phyloP scores from a whole-genome alignment of 2,888 invertebrate species.

The Scaptomyza tumidula region DNA sequence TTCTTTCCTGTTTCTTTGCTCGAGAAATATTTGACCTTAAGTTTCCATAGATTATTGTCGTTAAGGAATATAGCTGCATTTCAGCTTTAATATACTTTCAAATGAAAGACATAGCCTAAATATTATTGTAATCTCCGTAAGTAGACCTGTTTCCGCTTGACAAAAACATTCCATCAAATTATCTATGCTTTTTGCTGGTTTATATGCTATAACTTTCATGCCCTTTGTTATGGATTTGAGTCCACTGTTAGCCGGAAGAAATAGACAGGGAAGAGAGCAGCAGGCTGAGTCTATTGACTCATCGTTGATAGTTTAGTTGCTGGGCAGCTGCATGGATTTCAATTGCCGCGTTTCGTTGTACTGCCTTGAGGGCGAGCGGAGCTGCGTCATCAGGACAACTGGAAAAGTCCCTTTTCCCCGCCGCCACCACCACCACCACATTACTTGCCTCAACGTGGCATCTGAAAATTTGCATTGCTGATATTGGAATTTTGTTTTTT shows the following conservation, averaged over 20 bases:
- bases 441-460: conserved; percentile 42
- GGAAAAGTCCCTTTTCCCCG: neutral
- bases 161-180: conserved; percentile 23
- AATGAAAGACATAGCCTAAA: too few species aligned
- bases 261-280: conserved; percentile 10
- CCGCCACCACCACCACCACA: neutral
- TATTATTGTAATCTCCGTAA: neutral
- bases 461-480: conserved; percentile 76
- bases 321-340: conserved; percentile 69
- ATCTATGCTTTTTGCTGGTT: conserved; percentile 24
- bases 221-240: conserved; percentile 36
- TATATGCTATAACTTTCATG: conserved; percentile 26
- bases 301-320: conserved; percentile 70
- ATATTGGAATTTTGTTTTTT: conserved; percentile 64
- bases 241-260: conserved; percentile 60
- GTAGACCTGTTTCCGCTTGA: conserved; percentile 15
- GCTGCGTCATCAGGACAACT: conserved; percentile 71
- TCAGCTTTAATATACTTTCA: neutral
- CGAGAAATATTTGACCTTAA: too few species aligned
- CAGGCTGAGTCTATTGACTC: conserved; percentile 71
- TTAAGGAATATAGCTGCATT: too few species aligned
- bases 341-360: conserved; percentile 58
- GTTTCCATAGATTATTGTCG: too few species aligned
- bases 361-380: conserved; percentile 53
- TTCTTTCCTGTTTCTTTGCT: too few species aligned